phyloP scores from a whole-genome alignment of 2,797 vertebrate genomes.

The Psittacula echo region DNA sequence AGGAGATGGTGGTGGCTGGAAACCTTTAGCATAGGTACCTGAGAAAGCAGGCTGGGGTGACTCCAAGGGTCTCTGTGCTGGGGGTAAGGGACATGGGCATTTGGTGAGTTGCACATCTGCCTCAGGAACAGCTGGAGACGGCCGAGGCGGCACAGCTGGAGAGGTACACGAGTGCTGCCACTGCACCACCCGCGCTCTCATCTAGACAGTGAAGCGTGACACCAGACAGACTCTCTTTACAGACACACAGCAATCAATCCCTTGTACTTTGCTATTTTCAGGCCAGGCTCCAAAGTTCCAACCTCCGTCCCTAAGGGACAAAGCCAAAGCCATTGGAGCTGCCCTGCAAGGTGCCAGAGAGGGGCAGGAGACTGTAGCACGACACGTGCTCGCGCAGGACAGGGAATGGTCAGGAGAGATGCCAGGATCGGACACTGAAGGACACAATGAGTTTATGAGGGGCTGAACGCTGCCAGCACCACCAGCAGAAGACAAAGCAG shows the following conservation, averaged over 20 bases:
- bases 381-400: not conserved
- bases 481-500: not conserved
- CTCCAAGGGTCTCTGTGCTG: not conserved
- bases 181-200: not conserved
- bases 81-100: not conserved
- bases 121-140: not conserved
- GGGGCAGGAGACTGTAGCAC: not conserved
- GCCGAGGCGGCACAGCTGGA: not conserved
- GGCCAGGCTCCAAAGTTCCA: not conserved
- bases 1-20: not conserved
- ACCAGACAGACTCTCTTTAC: not conserved
- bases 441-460: not conserved
- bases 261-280: not conserved
- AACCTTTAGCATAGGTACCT: not conserved
- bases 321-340: accelerated
- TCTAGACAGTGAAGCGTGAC: not conserved
- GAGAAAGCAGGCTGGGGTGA: not conserved
- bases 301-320: not conserved
- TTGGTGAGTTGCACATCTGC: not conserved
- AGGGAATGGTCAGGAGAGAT: not conserved
- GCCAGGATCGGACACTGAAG: not conserved
- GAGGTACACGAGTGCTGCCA: too few species aligned
- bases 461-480: not conserved
- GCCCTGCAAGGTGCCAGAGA: not conserved
- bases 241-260: not conserved